Evolutionary conservation across 1,140 invertebrate species (phyloP).

Genomic region (Monomorium pharaonis): DNA sequence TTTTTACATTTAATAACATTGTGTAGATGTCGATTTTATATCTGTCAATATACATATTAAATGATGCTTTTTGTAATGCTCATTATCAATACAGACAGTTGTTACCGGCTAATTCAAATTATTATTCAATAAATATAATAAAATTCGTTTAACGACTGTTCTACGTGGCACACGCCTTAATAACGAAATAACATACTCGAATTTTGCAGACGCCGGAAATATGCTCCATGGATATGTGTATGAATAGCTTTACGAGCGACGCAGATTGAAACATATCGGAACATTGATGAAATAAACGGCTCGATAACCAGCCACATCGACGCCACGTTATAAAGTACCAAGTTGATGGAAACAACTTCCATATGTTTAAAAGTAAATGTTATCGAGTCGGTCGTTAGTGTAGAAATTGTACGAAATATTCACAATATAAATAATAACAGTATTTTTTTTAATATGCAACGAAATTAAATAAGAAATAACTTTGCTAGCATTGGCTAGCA

Average conservation of each 20-base stretch:
- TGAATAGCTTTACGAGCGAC: conserved; percentile 37
- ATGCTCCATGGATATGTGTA: not conserved
- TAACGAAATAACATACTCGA: conserved; percentile 14
- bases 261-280: conserved; percentile 32
- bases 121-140: not conserved
- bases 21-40: not conserved
- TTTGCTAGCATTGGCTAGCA: not conserved
- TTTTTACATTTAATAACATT: not conserved
- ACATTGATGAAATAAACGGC: conserved; percentile 48
- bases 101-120: conserved; percentile 22
- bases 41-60: not conserved
- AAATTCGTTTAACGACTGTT: not conserved
- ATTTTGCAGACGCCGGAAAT: conserved; percentile 18
- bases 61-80: not conserved
- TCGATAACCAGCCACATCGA: conserved; percentile 25
- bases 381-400: conserved; percentile 11
- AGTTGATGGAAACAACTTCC: conserved; percentile 22
- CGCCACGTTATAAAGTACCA: conserved; percentile 26
- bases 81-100: not conserved
- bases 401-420: not conserved
- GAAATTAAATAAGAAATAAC: not conserved
- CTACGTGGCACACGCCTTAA: not conserved
- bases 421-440: not conserved
- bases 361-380: conserved; percentile 32
- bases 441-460: not conserved